Percentiles rank a stretch among this genome's conserved stretches.
Evolutionary conservation across 2,888 invertebrate species (phyloP).

Genomic region (Cistogaster globosa): DNA sequence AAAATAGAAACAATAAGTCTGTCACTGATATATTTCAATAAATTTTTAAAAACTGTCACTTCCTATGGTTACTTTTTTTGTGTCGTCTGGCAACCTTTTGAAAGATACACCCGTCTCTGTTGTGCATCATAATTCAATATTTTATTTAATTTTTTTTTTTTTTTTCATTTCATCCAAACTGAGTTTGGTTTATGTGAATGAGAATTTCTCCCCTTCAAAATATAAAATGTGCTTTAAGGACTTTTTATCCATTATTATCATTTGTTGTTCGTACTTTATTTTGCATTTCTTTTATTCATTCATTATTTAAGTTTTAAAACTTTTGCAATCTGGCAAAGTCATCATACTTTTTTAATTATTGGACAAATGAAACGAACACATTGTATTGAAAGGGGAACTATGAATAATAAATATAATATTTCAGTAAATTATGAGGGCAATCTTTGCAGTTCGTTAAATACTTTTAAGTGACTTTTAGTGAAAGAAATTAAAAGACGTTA

Average conservation of each 20-base stretch:
- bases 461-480: no score
- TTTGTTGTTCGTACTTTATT: background rate
- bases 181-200: background rate
- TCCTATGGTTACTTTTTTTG: no score
- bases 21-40: no score
- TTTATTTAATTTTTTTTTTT: background rate
- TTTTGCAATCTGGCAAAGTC: slow-evolving; percentile 47
- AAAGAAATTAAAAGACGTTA: no score
- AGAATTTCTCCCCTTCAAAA: background rate
- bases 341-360: slow-evolving; percentile 38
- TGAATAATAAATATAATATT: background rate
- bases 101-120: no score
- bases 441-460: no score
- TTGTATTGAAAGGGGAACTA: slow-evolving; percentile 1
- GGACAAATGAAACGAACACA: slow-evolving; percentile 4
- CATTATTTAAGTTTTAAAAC: slow-evolving; percentile 4
- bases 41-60: no score
- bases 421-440: no score
- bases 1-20: no score
- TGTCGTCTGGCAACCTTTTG: no score
- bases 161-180: background rate
- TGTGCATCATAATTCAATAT: background rate
- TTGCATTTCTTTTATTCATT: background rate
- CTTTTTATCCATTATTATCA: background rate
- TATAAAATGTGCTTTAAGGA: no score